phyloP scores from a whole-genome alignment of 1,140 invertebrate genomes.

The Drosophila nasuta region DNA sequence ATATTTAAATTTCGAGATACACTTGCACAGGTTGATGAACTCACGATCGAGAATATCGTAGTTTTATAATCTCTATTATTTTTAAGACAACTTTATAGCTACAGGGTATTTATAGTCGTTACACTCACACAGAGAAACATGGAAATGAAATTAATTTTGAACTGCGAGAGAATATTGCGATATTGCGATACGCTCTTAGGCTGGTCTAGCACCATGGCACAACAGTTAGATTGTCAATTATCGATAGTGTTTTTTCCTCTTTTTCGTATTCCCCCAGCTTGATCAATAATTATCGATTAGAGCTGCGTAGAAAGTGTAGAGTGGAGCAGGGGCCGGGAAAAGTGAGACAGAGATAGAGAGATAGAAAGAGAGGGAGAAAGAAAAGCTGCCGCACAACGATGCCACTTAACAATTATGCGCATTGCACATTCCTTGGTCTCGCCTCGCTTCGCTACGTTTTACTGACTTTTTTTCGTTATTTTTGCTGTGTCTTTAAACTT shows the following conservation, averaged over 20 bases:
- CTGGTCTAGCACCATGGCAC: conserved; percentile 7
- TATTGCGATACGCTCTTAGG: conserved; percentile 8
- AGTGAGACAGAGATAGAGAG: conserved; percentile 28
- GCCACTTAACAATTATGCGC: conserved; percentile 24
- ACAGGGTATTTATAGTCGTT: conserved; percentile 2
- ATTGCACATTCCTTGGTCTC: conserved; percentile 18
- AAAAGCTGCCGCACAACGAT: conserved; percentile 16
- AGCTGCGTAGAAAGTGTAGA: conserved; percentile 58
- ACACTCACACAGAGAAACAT: background rate
- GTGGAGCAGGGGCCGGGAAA: conserved; percentile 4
- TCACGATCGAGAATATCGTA: background rate
- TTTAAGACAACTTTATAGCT: background rate
- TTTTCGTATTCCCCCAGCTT: conserved; percentile 30
- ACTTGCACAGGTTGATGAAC: background rate
- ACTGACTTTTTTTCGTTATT: background rate
- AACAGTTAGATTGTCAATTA: conserved; percentile 77
- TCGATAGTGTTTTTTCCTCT: conserved; percentile 65
- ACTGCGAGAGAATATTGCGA: conserved; percentile 17
- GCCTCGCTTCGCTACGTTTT: conserved; percentile 4
- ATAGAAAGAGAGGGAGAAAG: conserved; percentile 46
- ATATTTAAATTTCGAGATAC: background rate
- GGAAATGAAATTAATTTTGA: conserved; percentile 25
- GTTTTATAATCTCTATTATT: too few species aligned
- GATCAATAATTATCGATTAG: conserved; percentile 83
- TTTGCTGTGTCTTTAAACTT: conserved; percentile 20